Evolutionary conservation across 2,888 invertebrate genomes (phyloP), one percentile per base, ranked within the genome.

Genomic region (Cerceris rybyensis): DNA sequence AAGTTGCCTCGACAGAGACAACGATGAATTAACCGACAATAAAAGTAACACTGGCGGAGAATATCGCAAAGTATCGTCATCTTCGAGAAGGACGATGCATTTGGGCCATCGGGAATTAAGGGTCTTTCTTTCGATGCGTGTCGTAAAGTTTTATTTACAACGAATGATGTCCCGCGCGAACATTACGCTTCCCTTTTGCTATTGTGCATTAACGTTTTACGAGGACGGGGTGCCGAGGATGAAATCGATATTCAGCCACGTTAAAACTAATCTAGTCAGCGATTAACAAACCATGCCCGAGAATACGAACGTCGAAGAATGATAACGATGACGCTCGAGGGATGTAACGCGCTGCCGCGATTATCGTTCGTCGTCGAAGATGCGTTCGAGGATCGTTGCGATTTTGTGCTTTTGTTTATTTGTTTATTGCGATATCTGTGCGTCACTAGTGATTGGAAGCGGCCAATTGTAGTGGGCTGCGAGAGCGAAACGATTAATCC

Each of bases 271-370:
- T 76, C 66, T 58, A 68, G 61, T 68, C 42, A 55, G 46, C 65
- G 75, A 77, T 58, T 69, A 63, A 75, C 42, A 70, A 59, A 72
- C 67, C 75, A 70, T 84, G 75, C 52, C 68, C 69, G 69, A 66
- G 66, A 75, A 75, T 78, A 63, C 63, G 28, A 28, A 16, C 75
- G 54, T 67, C 68, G 57, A 46, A 61, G 68, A 61, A 72, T 39
- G 17, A 58, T 61, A 71, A 64, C 28, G 28, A 42, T 13, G 14
- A 5, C 55, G 50, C 28, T 46, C 41, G 43, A 73, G 43, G 49
- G 77, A 69, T 69, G 73, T 58, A 43, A 52, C 49, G 28, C 46
- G 63, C 68, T 46, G 28, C 41, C 7, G 8, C 46, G 60, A 28
- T 9, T 9, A 9, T 11, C 39, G 14, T n/a, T 55, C 55, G 55